Conservation (phyloP, 2,113 vertebrate species). For the Leptosomus discolor region DNA sequence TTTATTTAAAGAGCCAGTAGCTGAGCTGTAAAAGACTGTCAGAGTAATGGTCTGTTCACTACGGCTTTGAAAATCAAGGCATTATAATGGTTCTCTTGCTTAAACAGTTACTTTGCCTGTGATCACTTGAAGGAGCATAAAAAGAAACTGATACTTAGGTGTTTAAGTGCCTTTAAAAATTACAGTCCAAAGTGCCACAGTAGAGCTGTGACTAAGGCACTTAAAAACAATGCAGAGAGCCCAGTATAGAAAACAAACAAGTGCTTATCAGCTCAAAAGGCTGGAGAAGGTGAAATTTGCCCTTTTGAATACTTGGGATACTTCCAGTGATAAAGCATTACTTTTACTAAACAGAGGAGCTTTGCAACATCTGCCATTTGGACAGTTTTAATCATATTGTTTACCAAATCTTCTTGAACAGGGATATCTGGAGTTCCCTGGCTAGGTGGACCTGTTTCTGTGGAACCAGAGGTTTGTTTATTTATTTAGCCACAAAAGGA, state of each 20-base stretch:
- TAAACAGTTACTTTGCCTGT: not conserved
- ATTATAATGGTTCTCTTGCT: not conserved
- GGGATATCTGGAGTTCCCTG: not conserved
- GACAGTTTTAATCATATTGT: not conserved
- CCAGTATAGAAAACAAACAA: not conserved
- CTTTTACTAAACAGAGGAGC: not conserved
- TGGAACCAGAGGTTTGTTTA: not conserved
- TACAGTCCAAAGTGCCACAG: not conserved
- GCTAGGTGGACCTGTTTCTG: not conserved
- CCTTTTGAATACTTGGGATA: not conserved
- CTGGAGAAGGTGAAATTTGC: not conserved
- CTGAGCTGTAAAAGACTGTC: not conserved
- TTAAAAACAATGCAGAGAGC: not conserved
- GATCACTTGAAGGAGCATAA: not conserved
- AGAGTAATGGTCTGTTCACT: not conserved
- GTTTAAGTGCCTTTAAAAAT: not conserved
- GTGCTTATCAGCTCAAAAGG: not conserved
- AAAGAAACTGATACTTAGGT: not conserved
- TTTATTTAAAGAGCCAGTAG: not conserved
- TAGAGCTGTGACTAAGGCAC: not conserved
- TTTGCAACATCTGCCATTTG: not conserved
- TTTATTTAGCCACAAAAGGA: not conserved
- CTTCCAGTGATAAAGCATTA: not conserved
- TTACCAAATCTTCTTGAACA: not conserved
- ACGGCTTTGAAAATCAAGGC: not conserved